Evolutionary conservation across 2,113 vertebrate genomes (phyloP), one percentile per base, ranked within the genome.

Genomic region (Neolamprologus fasciatus): DNA sequence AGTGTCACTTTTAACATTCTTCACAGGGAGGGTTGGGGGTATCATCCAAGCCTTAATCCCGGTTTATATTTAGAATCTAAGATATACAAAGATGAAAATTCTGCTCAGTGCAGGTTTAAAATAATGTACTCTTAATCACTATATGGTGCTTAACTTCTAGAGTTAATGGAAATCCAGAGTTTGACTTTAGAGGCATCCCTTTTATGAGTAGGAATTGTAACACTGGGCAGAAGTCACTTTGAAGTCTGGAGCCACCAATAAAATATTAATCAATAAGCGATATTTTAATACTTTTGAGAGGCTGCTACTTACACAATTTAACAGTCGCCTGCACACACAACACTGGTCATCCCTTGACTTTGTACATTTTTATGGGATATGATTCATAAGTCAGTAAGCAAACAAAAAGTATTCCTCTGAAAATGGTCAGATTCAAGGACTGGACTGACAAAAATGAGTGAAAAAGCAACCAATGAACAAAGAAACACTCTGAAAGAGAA

Each of bases 1-100:
- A 80, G 86, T 91, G 91, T 91, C 90, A 91, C 89, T 93, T 94
- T 82, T 79, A 91, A 93, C 90, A 84, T 76, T 91, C 83, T 84
- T 92, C 68, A 89, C 82, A 37, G 63, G 51, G 78, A 82, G 68
- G 81, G 80, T 86, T 54, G 35, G 58, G 55, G 82, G 51, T 78
- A 85, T 85, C 84, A 92, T 76, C 80, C 68, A 57, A 91, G 88
- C 76, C 76, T 83, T 92, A 85, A 94, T 92, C 89, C 89, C 4
- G 63, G 82, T 86, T 85, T 90, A 93, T 90, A 90, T 92, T 91
- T 92, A 91, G 87, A 53, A 86, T 83, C 31, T 31, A 31, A 82
- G 61, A 88, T 89, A 50, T n/a, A 84, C 47, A 81, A 78, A 66
- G 83, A 87, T 87, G 80, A 51, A 61, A 42, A 83, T 3, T n/a